Evolutionary conservation across 2,113 vertebrate genomes (phyloP), one percentile per base, ranked within the genome.

Genomic region (Nannobrachium achirus): DNA sequence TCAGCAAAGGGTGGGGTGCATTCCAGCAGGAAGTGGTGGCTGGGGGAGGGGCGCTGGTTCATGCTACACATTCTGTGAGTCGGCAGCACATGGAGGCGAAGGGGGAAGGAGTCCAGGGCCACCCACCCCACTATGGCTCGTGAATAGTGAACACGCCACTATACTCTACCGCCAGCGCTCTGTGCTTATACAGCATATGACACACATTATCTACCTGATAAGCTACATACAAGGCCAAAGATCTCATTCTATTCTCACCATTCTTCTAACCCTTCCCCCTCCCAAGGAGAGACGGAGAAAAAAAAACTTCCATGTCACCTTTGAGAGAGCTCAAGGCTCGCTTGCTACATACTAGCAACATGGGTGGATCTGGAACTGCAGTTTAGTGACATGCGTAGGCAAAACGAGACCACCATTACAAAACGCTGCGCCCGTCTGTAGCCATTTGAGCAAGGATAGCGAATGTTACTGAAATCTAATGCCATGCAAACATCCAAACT

Each of bases 61-160:
- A 90, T 91, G 83, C 88, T 91, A 91, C 89, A 91, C 81, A 91
- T 91, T 90, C 85, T 91, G 86, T 87, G 88, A 84, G 79, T 91
- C 75, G 48, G 78, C 10, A 70, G 79, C 76, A 86, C 84, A 89
- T 89, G 83, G 79, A 86, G 41, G 75, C 75, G 66, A 19, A 79
- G 69, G 66, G 79, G 81, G 81, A 83, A 64, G 8, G 33, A 66
- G 79, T 68, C 55, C 77, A 83, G 73, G 81, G 69, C 88, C 77
- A 80, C 83, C 84, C 76, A 53, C 19, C 50, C 25, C 5, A 80
- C 79, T 62, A 71, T 71, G 53, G 83, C 71, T 55, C 33, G 71
- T 33, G 72, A 88, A 78, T 68, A 78, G 71, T 33, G 72, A 88
- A 78, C 71, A 78, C 56, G 6, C 71, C 53, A 70, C 78, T 73